Base-by-base conservation (phyloP, 2,113 vertebrate genomes). In the Nerophis lumbriciformis region DNA sequence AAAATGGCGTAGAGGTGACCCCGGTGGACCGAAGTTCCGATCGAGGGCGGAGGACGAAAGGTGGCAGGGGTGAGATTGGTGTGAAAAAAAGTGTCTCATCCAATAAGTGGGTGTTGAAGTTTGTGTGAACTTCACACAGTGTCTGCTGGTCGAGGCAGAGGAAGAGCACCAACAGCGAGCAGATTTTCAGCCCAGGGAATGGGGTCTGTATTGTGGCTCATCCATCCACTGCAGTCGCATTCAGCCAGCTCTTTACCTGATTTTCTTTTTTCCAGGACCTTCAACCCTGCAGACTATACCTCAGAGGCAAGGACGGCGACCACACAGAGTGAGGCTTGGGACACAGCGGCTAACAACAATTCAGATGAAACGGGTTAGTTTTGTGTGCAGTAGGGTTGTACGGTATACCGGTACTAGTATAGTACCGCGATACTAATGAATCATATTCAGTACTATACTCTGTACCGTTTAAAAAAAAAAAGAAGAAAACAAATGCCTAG, bases 151-250 rank as follows among this genome's bases (percentile, higher is more conserved):
- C 90, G 93, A 86, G 93, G 92, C 69, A 89, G 94, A 90, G 95
- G 93, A 54, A 92, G 93, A 88, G 94, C 92, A 71, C 74, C 88
- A 54, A 69, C 89, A 11, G 93, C 92, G 81, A 94, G 93, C 88
- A 92, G 94, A 83, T 95, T 98, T 90, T 94, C 94, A 85, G 89
- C 92, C 73, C 96, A 96, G 88, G 93, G 94, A 84, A 98, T 99
- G 93, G 96, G 95, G 96, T 99, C 42, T 11, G 19, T 21, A 21
- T 28, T 51, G 50, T 21, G 6, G 6, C 5, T 45, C 6, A 6
- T 80, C 42, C 12, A 45, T 45, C 42, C 3, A 45, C 42, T 45
- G 9, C 42, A 45, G 42, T 45, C 3, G 12, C 42, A 45, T 12
- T 45, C 42, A 45, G 42, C 42, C 11, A 12, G 42, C 42, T 45